Evolutionary conservation across 2,797 vertebrate genomes (phyloP), one percentile per base, ranked within the genome.

Genomic region (Valencia hispanica): DNA sequence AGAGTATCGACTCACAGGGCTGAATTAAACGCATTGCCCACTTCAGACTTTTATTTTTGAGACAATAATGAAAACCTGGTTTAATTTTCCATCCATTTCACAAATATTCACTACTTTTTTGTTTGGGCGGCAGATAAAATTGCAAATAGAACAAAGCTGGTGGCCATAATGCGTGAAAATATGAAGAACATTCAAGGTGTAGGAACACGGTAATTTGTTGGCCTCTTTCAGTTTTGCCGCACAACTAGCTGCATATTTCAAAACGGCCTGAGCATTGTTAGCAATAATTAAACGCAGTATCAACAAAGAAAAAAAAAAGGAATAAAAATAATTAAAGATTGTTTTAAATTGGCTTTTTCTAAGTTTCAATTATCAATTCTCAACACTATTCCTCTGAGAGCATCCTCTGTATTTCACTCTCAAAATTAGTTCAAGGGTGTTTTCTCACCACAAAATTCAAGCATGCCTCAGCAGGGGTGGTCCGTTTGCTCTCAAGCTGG

Each of bases 381-480:
- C 45, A 83, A 83, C 79, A 85, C 71, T 78, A 73, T 55, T 68
- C 77, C 32, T 71, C 9, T 30, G 68, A 73, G 68, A 8, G 10
- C 53, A 27, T 4, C 74, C 10, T 81, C 74, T 77, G 82, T 68
- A 78, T 88, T 85, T 80, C 73, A 27, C 81, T 84, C 59, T 71
- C 78, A 84, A 81, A 86, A 83, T 84, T 59, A 82, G 79, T 72
- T 72, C 8, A 45, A 80, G 59, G 73, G 78, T 43, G 77, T 73
- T 84, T 84, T 59, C 77, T 79, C 78, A 20, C 69, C 39, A 39
- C 71, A 36, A 86, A 79, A 87, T 83, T 88, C 87, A 57, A 89
- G 88, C 57, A 32, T 89, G 87, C 86, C 84, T 84, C 89, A 83
- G 84, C 88, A 86, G 78, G 89, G 87, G 90, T 83, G 92, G 91